Percentiles rank a stretch among this genome's conserved stretches.
Conservation (phyloP, 2,888 invertebrate species). For the Drosophila sordidapex region DNA sequence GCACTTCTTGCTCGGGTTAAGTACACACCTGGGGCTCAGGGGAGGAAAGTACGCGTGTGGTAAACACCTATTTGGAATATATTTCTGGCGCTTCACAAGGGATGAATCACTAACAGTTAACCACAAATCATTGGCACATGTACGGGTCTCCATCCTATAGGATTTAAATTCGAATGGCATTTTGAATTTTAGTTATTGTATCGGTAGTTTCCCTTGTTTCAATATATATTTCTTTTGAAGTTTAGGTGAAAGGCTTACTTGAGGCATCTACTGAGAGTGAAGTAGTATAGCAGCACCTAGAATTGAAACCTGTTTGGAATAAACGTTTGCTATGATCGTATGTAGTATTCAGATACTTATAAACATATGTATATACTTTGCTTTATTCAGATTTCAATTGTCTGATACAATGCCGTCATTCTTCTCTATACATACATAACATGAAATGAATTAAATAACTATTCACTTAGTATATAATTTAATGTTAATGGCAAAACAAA, state of each 20-base stretch:
- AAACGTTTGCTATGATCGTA: neutral
- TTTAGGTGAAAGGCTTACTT: neutral
- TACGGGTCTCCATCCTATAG: constrained; percentile 4
- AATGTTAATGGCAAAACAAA: constrained; percentile 54
- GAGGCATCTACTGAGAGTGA: neutral
- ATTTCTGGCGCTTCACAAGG: neutral
- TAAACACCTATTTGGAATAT: neutral
- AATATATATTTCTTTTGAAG: neutral
- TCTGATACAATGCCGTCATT: constrained; percentile 54
- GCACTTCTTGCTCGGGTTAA: neutral
- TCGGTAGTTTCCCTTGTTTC: too few relatives aligned
- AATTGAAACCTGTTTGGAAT: neutral
- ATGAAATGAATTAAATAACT: constrained; percentile 68
- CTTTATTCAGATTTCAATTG: constrained; percentile 67
- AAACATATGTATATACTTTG: constrained; percentile 49
- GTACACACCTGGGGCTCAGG: too few relatives aligned
- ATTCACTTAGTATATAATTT: constrained; percentile 54
- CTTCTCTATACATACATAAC: constrained; percentile 64
- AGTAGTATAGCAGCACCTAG: neutral
- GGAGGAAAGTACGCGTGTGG: too few relatives aligned
- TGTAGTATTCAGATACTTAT: neutral
- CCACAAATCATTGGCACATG: constrained; percentile 35
- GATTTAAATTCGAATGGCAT: neutral
- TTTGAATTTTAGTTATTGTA: neutral
- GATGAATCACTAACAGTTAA: neutral